These are phyloP conservation scores for Meriones psammophilus DNA, from an alignment of 2,797 vertebrate genomes.

Conservation along the genomic window DNA sequence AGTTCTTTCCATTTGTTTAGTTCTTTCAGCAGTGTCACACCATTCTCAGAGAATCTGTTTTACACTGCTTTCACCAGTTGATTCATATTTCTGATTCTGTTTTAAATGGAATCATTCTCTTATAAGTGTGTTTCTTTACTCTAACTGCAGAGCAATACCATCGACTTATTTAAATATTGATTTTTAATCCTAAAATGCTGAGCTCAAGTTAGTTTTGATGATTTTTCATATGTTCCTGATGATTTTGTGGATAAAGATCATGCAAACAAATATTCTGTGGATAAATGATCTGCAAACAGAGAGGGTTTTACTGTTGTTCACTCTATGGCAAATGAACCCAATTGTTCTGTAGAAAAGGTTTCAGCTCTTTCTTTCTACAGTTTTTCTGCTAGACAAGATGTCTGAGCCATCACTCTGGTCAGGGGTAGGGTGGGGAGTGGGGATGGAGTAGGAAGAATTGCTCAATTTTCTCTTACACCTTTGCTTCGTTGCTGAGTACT, in stretches of 20 bases:
- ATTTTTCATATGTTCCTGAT: not conserved
- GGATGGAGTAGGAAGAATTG: not conserved
- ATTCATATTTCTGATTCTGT: constrained; percentile 19
- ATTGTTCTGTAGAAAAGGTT: not conserved
- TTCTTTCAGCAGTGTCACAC: not conserved
- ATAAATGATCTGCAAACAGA: not conserved
- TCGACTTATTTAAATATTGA: constrained; percentile 32
- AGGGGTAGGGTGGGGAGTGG: not conserved
- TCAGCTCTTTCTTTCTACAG: not conserved
- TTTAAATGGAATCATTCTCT: not conserved
- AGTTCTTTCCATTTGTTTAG: not conserved
- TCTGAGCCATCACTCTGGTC: not conserved
- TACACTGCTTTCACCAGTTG: not conserved
- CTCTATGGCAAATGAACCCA: constrained; percentile 17
- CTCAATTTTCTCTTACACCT: not conserved
- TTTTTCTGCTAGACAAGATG: not conserved
- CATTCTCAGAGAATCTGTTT: constrained; percentile 1
- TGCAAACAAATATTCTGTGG: too few species aligned
- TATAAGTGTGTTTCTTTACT: constrained; percentile 2
- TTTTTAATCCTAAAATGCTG: not conserved
- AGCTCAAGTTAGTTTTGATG: not conserved
- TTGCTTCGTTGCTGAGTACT: not conserved
- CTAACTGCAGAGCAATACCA: not conserved
- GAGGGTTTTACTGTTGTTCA: not conserved
- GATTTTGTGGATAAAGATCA: constrained; percentile 13